A percentile compares a stretch with the other conserved stretches of the same genome.
Conservation (phyloP, 2,797 vertebrate species). For the Helarctos malayanus region DNA sequence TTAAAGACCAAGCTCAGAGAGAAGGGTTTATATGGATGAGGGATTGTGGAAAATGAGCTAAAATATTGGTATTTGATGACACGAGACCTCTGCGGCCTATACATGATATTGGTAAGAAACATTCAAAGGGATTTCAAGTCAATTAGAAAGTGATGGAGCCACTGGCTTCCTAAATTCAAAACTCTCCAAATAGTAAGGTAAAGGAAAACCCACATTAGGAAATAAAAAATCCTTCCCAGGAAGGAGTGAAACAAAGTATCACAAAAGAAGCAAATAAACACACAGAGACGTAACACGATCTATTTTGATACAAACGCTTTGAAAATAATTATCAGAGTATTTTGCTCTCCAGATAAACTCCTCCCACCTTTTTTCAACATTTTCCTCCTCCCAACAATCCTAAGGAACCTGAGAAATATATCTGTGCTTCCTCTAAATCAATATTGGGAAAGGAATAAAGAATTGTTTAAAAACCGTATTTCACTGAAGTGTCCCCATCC, state of each 20-base stretch:
- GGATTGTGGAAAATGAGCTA: conserved; percentile 7
- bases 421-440: conserved; percentile 15
- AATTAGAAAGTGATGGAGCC: background rate
- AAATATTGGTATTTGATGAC: background rate
- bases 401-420: conserved; percentile 24
- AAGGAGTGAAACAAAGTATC: conserved; percentile 26
- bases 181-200: background rate
- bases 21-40: conserved; percentile 12
- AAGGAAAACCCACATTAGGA: conserved; percentile 31
- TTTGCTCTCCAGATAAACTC: conserved; percentile 57
- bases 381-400: background rate
- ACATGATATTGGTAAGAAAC: background rate
- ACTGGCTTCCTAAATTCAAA: background rate
- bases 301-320: conserved; percentile 41
- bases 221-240: conserved; percentile 28
- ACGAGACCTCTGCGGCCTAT: background rate
- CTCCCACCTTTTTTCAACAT: background rate
- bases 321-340: conserved; percentile 30
- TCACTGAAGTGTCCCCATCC: background rate
- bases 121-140: background rate
- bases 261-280: conserved; percentile 51
- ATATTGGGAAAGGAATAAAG: conserved; percentile 41
- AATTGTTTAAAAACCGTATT: background rate
- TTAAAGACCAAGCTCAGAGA: conserved; percentile 61
- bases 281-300: background rate